Evolutionary conservation across 2,797 vertebrate species (phyloP), one percentile per base, ranked within the genome.

Genomic region (Chaetophractus vellerosus): DNA sequence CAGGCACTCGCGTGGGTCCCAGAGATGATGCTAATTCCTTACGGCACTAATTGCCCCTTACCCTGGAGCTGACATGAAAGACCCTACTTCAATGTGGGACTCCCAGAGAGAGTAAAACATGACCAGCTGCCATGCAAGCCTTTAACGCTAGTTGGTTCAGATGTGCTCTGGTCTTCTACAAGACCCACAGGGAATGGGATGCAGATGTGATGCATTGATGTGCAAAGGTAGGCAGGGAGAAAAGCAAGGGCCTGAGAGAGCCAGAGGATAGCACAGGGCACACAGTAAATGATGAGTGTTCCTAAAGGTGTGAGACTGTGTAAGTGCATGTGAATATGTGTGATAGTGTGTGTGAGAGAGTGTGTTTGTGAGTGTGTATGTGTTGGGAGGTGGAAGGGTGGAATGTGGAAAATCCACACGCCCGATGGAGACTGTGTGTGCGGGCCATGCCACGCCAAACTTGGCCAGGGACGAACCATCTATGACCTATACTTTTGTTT

Each of bases 1-100:
- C 9, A 1, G 12, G 4, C 0, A 0, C 6, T n/a, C 31, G 1
- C 0, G 0, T 0, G 24, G 14, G 63, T 23, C 15, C 18, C 8
- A 9, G 2, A 14, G 1, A 0, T 2, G 63, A 63, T 15, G 52
- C 19, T 0, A 33, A 66, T 11, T 21, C 31, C 79, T 36, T 6
- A 0, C 1, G 1, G 1, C 19, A 38, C 31, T 21, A 0, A 1
- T 19, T 11, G 5, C 24, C 31, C 87, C 48, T 59, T 6, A 6
- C 1, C 41, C 28, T 9, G 14, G 48, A 21, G n/a, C 14, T 31
- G 45, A 18, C 14, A 2, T 1, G 7, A 36, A 3, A 59, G 26
- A 50, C 31, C 15, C 63, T 4, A 2, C 87, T n/a, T 26, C 41
- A 21, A 26, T 0, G 3, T 2, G 12, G 28, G 33, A 19, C 41